These are phyloP conservation scores for Flexamia atlantica DNA, from an alignment of 2,888 invertebrate species.

Conservation along the genomic window DNA sequence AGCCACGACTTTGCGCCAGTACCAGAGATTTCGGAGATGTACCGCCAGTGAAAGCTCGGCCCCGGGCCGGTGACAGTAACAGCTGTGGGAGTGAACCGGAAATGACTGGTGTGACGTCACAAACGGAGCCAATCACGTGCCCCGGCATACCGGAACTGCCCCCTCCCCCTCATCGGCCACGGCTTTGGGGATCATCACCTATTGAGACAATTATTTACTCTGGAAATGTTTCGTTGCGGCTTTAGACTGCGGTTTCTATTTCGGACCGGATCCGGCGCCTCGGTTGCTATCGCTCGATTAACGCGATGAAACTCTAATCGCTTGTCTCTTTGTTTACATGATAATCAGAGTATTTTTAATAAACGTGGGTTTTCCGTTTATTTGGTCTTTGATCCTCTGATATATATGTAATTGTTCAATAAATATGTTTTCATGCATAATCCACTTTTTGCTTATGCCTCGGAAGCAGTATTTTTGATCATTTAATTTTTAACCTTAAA, in stretches of 20 bases:
- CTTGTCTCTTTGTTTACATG: no score
- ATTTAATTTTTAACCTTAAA: no score
- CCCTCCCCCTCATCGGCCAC: neutral
- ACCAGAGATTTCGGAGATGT: neutral
- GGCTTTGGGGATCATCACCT: slow-evolving; percentile 26
- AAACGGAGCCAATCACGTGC: slow-evolving; percentile 45
- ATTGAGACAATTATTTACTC: slow-evolving; percentile 30
- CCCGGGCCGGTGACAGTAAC: neutral
- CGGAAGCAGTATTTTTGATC: no score
- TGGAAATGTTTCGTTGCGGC: neutral
- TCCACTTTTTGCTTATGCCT: no score
- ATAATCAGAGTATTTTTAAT: no score
- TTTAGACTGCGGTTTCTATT: neutral
- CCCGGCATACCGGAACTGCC: slow-evolving; percentile 25
- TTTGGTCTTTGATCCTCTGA: no score
- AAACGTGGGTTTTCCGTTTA: no score
- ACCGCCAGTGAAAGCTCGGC: neutral
- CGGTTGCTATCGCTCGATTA: no score
- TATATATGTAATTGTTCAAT: no score
- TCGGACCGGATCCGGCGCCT: neutral
- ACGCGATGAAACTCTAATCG: no score
- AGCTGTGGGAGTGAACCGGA: slow-evolving; percentile 49
- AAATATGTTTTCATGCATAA: no score
- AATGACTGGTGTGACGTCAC: slow-evolving; percentile 36
- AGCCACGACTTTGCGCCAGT: no score